phyloP scores from a whole-genome alignment of 2,888 invertebrate species.

The Polymixis lichenea region DNA sequence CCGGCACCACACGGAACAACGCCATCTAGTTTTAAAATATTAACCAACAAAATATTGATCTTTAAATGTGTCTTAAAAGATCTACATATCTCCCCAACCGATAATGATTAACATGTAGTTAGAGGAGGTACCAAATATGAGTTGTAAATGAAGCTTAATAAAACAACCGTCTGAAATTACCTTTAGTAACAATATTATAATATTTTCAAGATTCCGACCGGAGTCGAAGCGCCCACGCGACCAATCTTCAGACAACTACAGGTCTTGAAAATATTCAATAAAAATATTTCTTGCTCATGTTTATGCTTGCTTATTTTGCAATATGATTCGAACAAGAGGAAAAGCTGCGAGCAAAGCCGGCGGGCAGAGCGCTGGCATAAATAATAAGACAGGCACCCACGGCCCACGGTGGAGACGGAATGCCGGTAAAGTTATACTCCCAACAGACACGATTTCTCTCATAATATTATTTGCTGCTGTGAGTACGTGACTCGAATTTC shows the following conservation, averaged over 20 bases:
- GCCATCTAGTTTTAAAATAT: too few relatives aligned
- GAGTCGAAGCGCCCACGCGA: background rate
- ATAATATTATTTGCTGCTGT: slow-evolving; percentile 85
- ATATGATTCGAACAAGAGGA: slow-evolving; percentile 31
- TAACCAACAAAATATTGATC: too few relatives aligned
- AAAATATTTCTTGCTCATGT: slow-evolving; percentile 3
- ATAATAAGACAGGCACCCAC: slow-evolving; percentile 64
- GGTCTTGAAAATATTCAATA: slow-evolving; percentile 10
- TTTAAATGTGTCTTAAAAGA: too few relatives aligned
- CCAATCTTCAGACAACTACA: slow-evolving; percentile 3
- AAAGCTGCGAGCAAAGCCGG: slow-evolving; percentile 42
- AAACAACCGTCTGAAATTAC: background rate
- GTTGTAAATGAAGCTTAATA: background rate
- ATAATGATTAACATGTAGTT: background rate
- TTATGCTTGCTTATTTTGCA: slow-evolving; percentile 24
- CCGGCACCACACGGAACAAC: too few relatives aligned
- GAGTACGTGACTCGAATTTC: slow-evolving; percentile 82
- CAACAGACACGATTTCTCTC: slow-evolving; percentile 83
- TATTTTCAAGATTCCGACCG: background rate
- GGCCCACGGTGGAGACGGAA: slow-evolving; percentile 64
- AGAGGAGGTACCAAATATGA: background rate
- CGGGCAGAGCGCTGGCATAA: slow-evolving; percentile 55
- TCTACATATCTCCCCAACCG: background rate
- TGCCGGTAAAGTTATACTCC: slow-evolving; percentile 79
- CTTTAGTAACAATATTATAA: background rate